A percentile compares a stretch with the other conserved stretches of the same genome.
Evolutionary conservation across 2,888 invertebrate genomes (phyloP).

Genomic region (Mellilla xanthometata): DNA sequence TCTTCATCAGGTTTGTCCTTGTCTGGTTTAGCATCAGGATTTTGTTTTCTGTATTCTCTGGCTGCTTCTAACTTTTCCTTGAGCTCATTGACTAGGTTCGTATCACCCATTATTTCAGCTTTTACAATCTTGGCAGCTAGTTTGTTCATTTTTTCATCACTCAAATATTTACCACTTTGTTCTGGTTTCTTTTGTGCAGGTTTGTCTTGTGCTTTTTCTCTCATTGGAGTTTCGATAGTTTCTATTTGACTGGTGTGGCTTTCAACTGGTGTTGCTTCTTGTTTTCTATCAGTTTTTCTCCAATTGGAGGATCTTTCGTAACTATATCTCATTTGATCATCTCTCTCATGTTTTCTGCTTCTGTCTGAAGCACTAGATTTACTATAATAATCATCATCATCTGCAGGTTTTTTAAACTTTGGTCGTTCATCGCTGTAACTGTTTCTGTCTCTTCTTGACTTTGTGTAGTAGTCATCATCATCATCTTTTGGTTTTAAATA

Average conservation of each 20-base stretch:
- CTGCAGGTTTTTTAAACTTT: conserved; percentile 10
- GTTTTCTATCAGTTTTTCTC: conserved; percentile 38
- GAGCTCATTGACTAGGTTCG: conserved; percentile 85
- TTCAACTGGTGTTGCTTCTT: conserved; percentile 4
- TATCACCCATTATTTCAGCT: conserved; percentile 96
- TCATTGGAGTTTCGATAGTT: conserved; percentile 10
- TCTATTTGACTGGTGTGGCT: background rate
- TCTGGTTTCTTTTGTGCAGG: conserved; percentile 17
- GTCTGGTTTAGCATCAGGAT: conserved; percentile 54
- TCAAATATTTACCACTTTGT: conserved; percentile 68
- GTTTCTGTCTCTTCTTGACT: conserved; percentile 2
- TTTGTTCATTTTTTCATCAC: conserved; percentile 94
- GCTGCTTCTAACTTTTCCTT: conserved; percentile 89
- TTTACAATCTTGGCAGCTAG: conserved; percentile 95
- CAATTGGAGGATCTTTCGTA: conserved; percentile 42
- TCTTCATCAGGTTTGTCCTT: conserved; percentile 46
- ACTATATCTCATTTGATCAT: conserved; percentile 21
- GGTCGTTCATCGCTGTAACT: background rate
- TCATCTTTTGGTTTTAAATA: conserved; percentile 1
- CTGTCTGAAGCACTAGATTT: conserved; percentile 6
- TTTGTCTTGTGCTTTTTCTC: conserved; percentile 9
- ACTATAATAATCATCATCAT: conserved; percentile 23
- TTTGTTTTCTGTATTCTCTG: conserved; percentile 75
- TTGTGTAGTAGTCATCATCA: conserved; percentile 9
- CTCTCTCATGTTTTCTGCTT: conserved; percentile 12